Conservation (phyloP, 2,797 vertebrate genomes). For the Cichlasoma orientale region DNA sequence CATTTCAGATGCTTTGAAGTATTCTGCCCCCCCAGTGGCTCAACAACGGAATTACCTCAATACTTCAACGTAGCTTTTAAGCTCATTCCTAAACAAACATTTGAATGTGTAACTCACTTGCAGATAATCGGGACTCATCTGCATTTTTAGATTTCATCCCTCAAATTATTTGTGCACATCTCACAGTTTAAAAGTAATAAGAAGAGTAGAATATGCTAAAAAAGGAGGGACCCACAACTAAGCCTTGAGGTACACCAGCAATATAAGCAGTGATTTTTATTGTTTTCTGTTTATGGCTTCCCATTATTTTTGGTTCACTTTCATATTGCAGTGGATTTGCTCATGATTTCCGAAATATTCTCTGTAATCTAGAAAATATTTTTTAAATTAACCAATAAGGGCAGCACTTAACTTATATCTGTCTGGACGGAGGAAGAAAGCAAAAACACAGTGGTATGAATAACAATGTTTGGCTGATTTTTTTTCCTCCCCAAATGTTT, state of each 20-base stretch:
- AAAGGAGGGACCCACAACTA: background rate
- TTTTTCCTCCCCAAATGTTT: background rate
- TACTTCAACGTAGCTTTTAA: background rate
- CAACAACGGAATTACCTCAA: background rate
- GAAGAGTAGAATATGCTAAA: background rate
- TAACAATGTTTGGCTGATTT: background rate
- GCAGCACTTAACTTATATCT: background rate
- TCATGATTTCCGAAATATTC: fast-evolving
- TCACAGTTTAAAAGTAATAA: background rate
- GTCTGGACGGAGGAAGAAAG: background rate
- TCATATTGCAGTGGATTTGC: background rate
- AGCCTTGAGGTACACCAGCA: conserved; percentile 25
- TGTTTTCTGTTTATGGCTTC: background rate
- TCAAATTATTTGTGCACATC: background rate
- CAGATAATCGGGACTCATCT: background rate
- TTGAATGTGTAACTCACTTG: background rate
- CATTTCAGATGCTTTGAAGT: background rate
- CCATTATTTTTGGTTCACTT: background rate
- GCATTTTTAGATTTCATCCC: background rate
- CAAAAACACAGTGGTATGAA: background rate
- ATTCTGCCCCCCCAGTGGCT: conserved; percentile 1
- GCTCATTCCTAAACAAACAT: background rate
- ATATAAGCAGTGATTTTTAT: background rate
- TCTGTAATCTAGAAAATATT: background rate
- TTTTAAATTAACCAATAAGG: background rate